Base-by-base conservation (phyloP, 2,797 vertebrate species). In the Amphiprion clarkii region DNA sequence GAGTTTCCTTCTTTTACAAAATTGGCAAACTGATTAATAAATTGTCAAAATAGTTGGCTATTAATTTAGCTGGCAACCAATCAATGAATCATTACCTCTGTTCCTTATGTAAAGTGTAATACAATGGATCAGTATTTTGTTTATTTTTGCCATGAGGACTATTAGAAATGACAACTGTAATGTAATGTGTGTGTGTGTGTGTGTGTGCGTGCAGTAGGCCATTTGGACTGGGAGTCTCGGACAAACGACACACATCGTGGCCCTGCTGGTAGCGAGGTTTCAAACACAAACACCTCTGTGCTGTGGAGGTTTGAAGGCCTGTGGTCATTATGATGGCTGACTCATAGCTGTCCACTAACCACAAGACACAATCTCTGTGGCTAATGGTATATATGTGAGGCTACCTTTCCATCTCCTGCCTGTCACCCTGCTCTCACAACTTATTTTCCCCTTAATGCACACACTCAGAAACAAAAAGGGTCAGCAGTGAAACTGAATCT, bases 291-390 rank as follows among this genome's bases (percentile, higher is more conserved):
- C 33, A 57, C 49, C 40, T 40, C 39, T 29, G 52, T 39, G 54
- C 70, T 6, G 8, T n/a, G 23, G 55, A 71, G 19, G 58, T 52
- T 70, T 81, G 66, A 81, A 71, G 59, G 76, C 74, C 61, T 49
- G 44, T 29, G 74, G 44, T 81, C 76, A 71, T 87, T 81, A 82
- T 74, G 36, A 65, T 3, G 48, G 42, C 66, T 85, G 82, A 87
- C 71, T 89, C 86, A 86, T 6, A 79, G 73, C 76, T 68, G 63
- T 65, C 27, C 60, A 39, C 51, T 65, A 54, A 77, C 72, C 53
- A 61, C 56, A 53, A 51, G 36, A 59, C n/a, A 58, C 21, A 58
- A 64, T 53, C 59, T 62, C 31, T 54, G 36, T 48, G 58, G 61
- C 62, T 65, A 46, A 74, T 23, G 71, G 33, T 71, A 36, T 55